Evolutionary conservation across 2,888 invertebrate genomes (phyloP), one percentile per base, ranked within the genome.

Genomic region (Brachynemurus nebulosus): DNA sequence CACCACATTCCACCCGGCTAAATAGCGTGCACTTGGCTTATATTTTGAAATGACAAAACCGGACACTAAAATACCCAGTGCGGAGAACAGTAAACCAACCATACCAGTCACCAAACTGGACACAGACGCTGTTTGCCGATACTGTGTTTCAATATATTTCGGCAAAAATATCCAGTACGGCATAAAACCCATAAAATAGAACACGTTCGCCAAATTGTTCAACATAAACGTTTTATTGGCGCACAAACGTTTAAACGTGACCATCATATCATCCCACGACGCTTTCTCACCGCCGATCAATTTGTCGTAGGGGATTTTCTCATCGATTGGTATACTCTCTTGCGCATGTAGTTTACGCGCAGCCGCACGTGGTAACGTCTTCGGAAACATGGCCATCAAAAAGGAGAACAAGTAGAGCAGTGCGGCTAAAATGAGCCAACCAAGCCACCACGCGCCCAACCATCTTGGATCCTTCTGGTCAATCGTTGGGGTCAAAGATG

Each of bases 361-460:
- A 1, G 72, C 74, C 0, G 79, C 76, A 38, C 78, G 61, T 0
- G 82, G 82, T 40, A 83, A 57, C 5, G 77, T 75, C 53, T 77
- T 76, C 0, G 83, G 83, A 51, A 82, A 83, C 45, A 81, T 65
- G 1, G 77, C 74, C 14, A 83, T 58, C 3, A 81, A 63, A 11
- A 72, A 67, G 0, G 78, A 74, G 8, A 77, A 72, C 6, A 76
- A 48, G 34, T 76, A 66, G 14, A 80, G 63, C 2, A 76, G 58
- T 1, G 69, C 59, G 11, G 74, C 77, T 34, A 80, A 60, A 12
- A 81, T 68, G 17, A 80, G 64, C 77, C 80, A 82, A 1, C 81
- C 83, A 37, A 83, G 57, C 84, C 84, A 86, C 84, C 84, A 85
- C n/a, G 85, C 84, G 1, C 85, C 85, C 35, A 85, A 63, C 85